Evolutionary conservation across 2,888 invertebrate species (phyloP).

Genomic region (Drosophila greeni): DNA sequence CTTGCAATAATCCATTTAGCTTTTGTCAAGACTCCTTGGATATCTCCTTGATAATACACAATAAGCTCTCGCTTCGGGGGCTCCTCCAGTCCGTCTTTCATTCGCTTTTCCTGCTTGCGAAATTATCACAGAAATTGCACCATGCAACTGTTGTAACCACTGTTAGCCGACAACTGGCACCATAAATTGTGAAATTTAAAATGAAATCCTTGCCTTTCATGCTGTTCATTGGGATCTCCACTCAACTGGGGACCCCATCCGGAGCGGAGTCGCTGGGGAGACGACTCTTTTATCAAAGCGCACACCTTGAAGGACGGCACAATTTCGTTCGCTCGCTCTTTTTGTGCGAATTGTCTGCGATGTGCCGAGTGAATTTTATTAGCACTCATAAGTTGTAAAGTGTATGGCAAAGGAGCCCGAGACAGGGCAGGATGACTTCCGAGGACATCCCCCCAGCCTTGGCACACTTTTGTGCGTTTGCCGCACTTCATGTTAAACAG

Average conservation of each 20-base stretch:
- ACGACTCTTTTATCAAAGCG: constrained; percentile 50
- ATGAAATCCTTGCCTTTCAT: constrained; percentile 63
- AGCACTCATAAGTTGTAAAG: constrained; percentile 70
- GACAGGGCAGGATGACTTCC: constrained; percentile 31
- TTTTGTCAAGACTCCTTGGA: background rate
- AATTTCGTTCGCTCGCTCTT: constrained; percentile 10
- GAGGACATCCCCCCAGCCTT: constrained; percentile 28
- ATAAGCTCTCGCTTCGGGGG: constrained; percentile 36
- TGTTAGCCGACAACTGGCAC: constrained; percentile 14
- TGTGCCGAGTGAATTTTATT: constrained; percentile 69
- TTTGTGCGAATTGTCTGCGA: constrained; percentile 52
- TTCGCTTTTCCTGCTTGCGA: constrained; percentile 23
- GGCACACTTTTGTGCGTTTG: constrained; percentile 49
- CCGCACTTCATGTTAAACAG: constrained; percentile 69
- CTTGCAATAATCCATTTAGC: background rate
- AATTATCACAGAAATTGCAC: constrained; percentile 60
- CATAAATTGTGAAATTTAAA: constrained; percentile 57
- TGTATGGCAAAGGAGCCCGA: constrained; percentile 51
- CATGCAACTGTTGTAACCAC: constrained; percentile 43
- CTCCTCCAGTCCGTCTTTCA: constrained; percentile 8
- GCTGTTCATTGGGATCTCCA: constrained; percentile 49
- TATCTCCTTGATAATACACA: constrained; percentile 14
- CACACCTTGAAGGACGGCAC: constrained; percentile 58
- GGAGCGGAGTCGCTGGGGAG: constrained; percentile 11
- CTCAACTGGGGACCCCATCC: constrained; percentile 15